Percentiles rank a stretch among this genome's conserved stretches.
Evolutionary conservation across 1,140 invertebrate genomes (phyloP).

Genomic region (Portunus trituberculatus): DNA sequence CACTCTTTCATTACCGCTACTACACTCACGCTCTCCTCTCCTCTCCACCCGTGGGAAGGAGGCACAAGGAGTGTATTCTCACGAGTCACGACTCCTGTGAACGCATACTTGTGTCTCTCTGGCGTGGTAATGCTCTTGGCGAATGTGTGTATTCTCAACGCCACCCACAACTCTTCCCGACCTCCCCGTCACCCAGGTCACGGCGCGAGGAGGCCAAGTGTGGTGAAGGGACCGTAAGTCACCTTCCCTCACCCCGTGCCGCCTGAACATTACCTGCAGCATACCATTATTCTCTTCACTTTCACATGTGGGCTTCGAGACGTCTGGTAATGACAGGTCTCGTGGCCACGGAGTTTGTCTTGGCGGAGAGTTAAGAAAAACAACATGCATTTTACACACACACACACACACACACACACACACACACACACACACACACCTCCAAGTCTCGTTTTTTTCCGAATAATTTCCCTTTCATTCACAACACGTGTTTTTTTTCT

Average conservation of each 20-base stretch:
- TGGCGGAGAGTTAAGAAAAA: neutral
- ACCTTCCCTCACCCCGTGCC: neutral
- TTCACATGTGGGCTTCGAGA: neutral
- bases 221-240: neutral
- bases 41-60: neutral
- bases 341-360: constrained; percentile 17
- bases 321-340: neutral
- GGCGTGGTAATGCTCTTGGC: neutral
- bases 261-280: neutral
- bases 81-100: neutral
- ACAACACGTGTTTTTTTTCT: too few relatives aligned
- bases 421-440: constrained; percentile 47
- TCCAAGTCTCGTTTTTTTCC: too few relatives aligned
- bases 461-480: too few relatives aligned
- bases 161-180: neutral
- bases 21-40: neutral
- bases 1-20: neutral
- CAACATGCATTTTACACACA: neutral
- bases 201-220: neutral
- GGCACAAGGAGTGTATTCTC: neutral
- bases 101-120: neutral
- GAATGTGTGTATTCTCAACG: neutral
- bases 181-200: neutral
- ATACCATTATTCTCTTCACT: neutral
- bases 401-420: constrained; percentile 24